Evolutionary conservation across 2,113 vertebrate genomes (phyloP).

Genomic region (Tautogolabrus adspersus): DNA sequence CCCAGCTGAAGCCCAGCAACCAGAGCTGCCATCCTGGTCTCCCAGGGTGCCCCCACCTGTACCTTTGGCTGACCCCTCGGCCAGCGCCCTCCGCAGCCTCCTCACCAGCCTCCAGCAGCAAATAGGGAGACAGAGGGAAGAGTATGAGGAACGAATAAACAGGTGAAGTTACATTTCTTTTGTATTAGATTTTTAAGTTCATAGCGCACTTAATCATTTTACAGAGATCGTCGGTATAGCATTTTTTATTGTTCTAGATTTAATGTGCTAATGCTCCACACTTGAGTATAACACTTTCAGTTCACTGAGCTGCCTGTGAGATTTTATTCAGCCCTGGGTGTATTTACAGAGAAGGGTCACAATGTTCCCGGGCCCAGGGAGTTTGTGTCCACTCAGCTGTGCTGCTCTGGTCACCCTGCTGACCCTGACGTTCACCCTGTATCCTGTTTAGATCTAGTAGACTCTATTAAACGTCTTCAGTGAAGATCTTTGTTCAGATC

Average conservation of each 20-base stretch:
- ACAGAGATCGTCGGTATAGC: neutral
- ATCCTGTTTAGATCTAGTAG: constrained; percentile 67
- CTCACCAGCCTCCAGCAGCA: constrained; percentile 81
- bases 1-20: constrained; percentile 29
- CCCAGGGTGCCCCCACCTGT: constrained; percentile 71
- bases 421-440: constrained; percentile 49
- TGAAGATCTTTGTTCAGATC: neutral
- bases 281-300: constrained; percentile 10
- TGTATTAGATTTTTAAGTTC: neutral
- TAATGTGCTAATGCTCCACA: neutral
- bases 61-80: constrained; percentile 74
- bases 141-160: constrained; percentile 78
- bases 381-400: constrained; percentile 38
- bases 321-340: constrained; percentile 7
- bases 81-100: constrained; percentile 78
- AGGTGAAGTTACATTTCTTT: constrained; percentile 69
- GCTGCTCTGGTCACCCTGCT: constrained; percentile 29
- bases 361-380: constrained; percentile 54
- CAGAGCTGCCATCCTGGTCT: constrained; percentile 44
- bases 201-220: neutral
- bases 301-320: constrained; percentile 13
- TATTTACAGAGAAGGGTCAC: constrained; percentile 34
- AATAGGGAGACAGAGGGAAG: constrained; percentile 81
- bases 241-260: neutral
- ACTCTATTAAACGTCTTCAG: neutral